Evolutionary conservation across 1,140 invertebrate genomes (phyloP).

Genomic region (Aphidius gifuensis): DNA sequence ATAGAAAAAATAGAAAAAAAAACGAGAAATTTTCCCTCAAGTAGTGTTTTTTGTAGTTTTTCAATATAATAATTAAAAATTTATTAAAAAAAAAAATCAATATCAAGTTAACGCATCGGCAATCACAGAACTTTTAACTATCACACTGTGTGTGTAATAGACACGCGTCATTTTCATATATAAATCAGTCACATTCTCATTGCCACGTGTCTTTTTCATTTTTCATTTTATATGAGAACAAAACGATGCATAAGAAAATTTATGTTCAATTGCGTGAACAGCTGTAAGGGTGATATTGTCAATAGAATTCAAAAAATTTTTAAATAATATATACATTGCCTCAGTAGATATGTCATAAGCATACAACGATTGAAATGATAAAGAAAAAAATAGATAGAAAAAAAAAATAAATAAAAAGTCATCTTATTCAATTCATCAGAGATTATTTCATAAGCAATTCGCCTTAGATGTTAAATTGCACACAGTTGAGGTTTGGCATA

Average conservation of each 20-base stretch:
- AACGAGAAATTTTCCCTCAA: background rate
- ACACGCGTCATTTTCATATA: slow-evolving; percentile 9
- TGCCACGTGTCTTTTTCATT: slow-evolving; percentile 15
- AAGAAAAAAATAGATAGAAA: no score
- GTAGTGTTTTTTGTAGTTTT: background rate
- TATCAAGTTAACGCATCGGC: slow-evolving; percentile 37
- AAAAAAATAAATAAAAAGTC: no score
- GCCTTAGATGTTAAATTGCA: no score
- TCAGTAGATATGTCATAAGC: no score
- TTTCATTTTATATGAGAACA: slow-evolving; percentile 3
- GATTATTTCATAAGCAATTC: no score
- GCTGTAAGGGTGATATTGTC: no score
- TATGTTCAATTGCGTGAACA: no score
- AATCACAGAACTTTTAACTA: slow-evolving; percentile 32
- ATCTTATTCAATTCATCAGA: no score
- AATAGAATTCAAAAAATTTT: no score
- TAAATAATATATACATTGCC: no score
- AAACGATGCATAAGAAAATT: background rate
- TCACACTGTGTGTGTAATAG: background rate
- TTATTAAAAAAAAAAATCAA: slow-evolving; percentile 4
- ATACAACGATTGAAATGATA: no score
- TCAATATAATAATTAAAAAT: background rate
- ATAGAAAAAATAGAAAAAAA: background rate
- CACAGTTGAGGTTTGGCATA: no score
- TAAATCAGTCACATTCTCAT: background rate